Conservation (phyloP, 2,113 vertebrate genomes). For the Philantomba maxwellii region DNA sequence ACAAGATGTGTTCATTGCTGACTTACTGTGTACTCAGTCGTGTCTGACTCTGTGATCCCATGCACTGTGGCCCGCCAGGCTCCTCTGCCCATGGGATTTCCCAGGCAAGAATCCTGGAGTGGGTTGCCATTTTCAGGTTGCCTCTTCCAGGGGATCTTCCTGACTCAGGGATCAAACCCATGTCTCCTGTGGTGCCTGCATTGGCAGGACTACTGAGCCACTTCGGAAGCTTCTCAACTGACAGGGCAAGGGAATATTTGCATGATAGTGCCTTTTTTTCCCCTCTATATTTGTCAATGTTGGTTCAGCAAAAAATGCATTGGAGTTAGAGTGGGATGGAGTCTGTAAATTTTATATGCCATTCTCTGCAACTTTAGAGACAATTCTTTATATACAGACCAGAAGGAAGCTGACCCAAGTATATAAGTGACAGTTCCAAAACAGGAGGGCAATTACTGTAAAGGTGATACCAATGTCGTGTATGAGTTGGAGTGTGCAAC, state of each 20-base stretch:
- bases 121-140: not conserved
- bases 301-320: not conserved
- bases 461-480: not conserved
- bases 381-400: not conserved
- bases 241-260: not conserved
- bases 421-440: not conserved
- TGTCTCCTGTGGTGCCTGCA: not conserved
- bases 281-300: not conserved
- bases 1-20: not conserved
- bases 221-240: not conserved
- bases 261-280: not conserved
- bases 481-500: not conserved
- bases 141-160: not conserved
- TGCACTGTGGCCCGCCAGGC: not conserved
- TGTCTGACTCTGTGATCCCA: not conserved
- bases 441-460: not conserved
- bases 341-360: not conserved
- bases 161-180: not conserved
- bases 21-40: not conserved
- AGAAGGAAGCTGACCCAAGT: not conserved
- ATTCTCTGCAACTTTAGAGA: constrained; percentile 1
- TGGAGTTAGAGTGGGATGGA: not conserved
- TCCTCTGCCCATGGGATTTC: not conserved
- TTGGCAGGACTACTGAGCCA: not conserved
- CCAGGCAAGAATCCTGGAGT: not conserved